Conservation (phyloP, 2,888 invertebrate genomes). For the Noctua janthe region DNA sequence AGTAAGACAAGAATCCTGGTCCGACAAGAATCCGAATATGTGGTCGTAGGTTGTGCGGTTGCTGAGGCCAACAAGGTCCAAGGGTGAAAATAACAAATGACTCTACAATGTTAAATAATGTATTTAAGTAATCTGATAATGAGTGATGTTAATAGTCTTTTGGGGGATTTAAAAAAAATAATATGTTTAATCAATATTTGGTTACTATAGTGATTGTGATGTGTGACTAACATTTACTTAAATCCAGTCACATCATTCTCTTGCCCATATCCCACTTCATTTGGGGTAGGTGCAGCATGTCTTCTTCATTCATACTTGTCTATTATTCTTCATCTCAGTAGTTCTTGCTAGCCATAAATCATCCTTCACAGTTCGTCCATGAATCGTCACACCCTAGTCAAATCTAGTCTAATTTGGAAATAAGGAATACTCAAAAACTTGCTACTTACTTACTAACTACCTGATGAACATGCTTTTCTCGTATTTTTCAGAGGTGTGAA, state of each 20-base stretch:
- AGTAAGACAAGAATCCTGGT: background rate
- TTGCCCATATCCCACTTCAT: background rate
- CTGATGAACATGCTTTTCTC: background rate
- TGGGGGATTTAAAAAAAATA: background rate
- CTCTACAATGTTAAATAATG: background rate
- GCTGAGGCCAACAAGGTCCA: background rate
- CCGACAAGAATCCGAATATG: background rate
- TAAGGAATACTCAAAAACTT: background rate
- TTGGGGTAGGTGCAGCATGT: background rate
- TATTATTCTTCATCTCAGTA: background rate
- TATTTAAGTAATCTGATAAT: background rate
- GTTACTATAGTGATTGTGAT: background rate
- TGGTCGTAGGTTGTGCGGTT: background rate
- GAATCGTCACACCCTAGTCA: background rate
- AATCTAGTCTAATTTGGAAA: background rate
- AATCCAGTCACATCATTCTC: background rate
- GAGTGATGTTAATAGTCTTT: background rate
- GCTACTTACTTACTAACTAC: background rate
- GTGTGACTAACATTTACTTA: background rate
- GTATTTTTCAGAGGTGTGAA: slow-evolving; percentile 80
- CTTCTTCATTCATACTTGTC: background rate
- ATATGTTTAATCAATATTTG: background rate
- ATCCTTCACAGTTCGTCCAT: background rate
- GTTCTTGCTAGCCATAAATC: background rate
- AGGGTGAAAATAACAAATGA: slow-evolving; percentile 9